phyloP scores from a whole-genome alignment of 2,797 vertebrate genomes.

The Darevskia nairensis region DNA sequence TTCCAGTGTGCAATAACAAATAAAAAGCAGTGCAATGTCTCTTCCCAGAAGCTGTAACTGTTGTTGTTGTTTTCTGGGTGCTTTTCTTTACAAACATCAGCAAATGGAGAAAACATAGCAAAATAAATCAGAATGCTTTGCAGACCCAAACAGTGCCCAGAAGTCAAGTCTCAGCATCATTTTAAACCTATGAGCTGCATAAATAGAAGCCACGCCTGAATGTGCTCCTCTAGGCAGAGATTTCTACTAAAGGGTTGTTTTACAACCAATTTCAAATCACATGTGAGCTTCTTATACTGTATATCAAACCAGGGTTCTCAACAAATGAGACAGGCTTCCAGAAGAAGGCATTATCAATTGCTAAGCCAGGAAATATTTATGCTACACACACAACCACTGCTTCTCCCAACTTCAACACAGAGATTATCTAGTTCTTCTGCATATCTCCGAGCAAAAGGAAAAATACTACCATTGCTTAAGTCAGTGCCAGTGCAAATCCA shows the following conservation, averaged over 20 bases:
- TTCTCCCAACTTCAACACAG: background rate
- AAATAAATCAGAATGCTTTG: background rate
- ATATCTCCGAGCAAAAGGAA: background rate
- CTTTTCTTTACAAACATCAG: background rate
- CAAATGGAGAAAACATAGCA: background rate
- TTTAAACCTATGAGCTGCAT: conserved; percentile 4
- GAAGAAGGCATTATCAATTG: background rate
- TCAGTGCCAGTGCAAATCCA: background rate
- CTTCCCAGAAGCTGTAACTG: background rate
- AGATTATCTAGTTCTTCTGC: background rate
- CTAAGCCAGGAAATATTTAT: background rate
- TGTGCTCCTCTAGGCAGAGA: background rate
- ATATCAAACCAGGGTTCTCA: background rate
- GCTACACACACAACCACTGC: background rate
- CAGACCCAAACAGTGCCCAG: background rate
- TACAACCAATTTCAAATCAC: background rate
- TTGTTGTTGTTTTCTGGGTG: accelerated
- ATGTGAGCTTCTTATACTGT: no score
- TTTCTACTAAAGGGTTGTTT: background rate
- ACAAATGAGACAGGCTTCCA: background rate
- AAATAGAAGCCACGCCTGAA: conserved; percentile 40
- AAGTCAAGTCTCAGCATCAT: background rate
- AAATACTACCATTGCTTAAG: background rate
- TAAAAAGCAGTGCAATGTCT: background rate
- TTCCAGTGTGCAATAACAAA: background rate